Evolutionary conservation across 2,888 invertebrate species (phyloP), one percentile per base, ranked within the genome.

Genomic region (Polylopha cassiicola): DNA sequence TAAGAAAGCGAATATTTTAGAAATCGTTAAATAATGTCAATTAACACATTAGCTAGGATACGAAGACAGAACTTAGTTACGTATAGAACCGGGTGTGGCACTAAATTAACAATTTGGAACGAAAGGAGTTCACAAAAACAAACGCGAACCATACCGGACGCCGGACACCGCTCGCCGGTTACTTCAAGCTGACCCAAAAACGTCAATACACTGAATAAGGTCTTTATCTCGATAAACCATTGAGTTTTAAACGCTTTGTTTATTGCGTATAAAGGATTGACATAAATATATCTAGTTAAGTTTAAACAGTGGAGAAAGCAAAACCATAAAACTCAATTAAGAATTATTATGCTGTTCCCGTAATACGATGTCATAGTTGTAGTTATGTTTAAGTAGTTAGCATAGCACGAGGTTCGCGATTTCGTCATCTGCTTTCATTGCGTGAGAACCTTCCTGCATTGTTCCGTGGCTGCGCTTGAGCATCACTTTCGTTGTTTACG

Each of bases 401-500:
- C 36, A 39, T 46, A 54, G 53, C 51, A 47, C 16, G 29, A 30
- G 14, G 20, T 22, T 29, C 39, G 32, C 33, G 47, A 62, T 80
- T 80, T 71, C 78, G 70, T 79, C 74, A 80, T 47, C 47, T 21
- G 65, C 73, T 78, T 78, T 79, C 76, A 63, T 76, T 70, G 75
- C 80, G 77, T 84, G 82, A 73, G 84, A 84, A 84, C 68, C 67
- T 58, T 55, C 45, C 56, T 51, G 53, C 58, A 62, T 64, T 65
- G 65, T 61, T 51, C 53, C n/a, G n/a, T n/a, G n/a, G 46, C 49
- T 38, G 48, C 43, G 51, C 47, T 58, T 56, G 62, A 61, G 64
- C 71, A 70, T 75, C 77, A 77, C 77, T 81, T 81, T 79, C 80
- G 65, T 75, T 70, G 70, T 65, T 62, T 55, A 58, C 63, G 61